These are phyloP conservation scores for Campylorhamphus procurvoides DNA, from an alignment of 2,113 vertebrate genomes.

Conservation along the genomic window DNA sequence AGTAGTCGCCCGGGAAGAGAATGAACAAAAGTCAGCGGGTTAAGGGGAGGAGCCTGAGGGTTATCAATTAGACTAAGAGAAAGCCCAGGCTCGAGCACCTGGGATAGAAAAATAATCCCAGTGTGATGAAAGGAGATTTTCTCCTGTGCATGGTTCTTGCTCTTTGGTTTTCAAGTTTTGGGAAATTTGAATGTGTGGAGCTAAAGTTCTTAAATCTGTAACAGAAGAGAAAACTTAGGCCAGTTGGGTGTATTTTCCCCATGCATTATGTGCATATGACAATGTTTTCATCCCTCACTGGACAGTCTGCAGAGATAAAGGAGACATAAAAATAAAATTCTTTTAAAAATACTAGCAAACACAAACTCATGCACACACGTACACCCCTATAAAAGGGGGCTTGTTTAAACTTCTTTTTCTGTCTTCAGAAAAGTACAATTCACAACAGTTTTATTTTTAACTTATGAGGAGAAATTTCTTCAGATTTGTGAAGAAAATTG, in stretches of 20 bases:
- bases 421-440: not conserved
- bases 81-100: not conserved
- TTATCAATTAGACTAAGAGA: constrained; percentile 60
- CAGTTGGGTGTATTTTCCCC: not conserved
- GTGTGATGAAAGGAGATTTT: constrained; percentile 11
- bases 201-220: not conserved
- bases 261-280: not conserved
- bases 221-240: constrained; percentile 16
- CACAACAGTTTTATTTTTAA: constrained; percentile 21
- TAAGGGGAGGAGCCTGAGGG: constrained; percentile 37
- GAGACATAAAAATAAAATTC: not conserved
- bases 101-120: not conserved
- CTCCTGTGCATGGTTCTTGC: not conserved
- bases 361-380: not conserved
- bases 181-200: not conserved
- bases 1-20: constrained; percentile 49
- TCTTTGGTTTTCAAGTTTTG: not conserved
- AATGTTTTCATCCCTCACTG: not conserved
- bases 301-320: not conserved
- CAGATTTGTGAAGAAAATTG: constrained; percentile 18
- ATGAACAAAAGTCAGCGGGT: constrained; percentile 65
- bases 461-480: constrained; percentile 20
- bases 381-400: not conserved
- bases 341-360: not conserved
- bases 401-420: not conserved